Percentiles rank a stretch among this genome's conserved stretches.
These are phyloP conservation scores for Verasper variegatus DNA, from an alignment of 2,113 vertebrate genomes.

Conservation along the genomic window DNA sequence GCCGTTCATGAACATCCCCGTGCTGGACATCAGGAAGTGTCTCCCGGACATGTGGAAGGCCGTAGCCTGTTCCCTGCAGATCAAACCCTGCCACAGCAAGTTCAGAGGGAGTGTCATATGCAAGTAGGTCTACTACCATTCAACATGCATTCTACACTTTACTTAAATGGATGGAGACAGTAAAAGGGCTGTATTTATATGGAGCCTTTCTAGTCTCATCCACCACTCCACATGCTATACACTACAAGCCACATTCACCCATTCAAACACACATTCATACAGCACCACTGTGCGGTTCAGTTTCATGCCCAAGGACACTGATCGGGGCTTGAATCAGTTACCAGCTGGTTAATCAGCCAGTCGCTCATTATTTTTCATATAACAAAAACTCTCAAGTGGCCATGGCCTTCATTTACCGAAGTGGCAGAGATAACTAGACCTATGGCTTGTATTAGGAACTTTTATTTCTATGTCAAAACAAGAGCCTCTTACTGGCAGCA, in stretches of 20 bases:
- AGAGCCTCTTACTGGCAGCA: too few species aligned
- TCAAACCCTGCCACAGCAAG: constrained; percentile 98
- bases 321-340: too few species aligned
- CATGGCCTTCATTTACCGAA: neutral
- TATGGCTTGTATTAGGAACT: neutral
- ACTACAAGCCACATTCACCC: too few species aligned
- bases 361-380: neutral
- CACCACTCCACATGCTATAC: too few species aligned
- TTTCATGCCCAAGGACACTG: too few species aligned
- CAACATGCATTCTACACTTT: neutral
- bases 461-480: too few species aligned
- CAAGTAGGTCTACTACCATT: constrained; percentile 85
- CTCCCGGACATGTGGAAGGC: constrained; percentile 98
- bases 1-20: constrained; percentile 98
- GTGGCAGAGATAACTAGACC: neutral
- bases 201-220: too few species aligned
- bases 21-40: constrained; percentile 95
- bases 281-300: too few species aligned
- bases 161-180: too few species aligned
- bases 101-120: constrained; percentile 95
- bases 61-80: constrained; percentile 94
- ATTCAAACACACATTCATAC: too few species aligned
- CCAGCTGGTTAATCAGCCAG: too few species aligned
- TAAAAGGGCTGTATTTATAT: too few species aligned
- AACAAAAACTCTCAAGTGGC: neutral